These are phyloP conservation scores for Drosophila bipectinata DNA, from an alignment of 1,140 invertebrate species.

Conservation along the genomic window DNA sequence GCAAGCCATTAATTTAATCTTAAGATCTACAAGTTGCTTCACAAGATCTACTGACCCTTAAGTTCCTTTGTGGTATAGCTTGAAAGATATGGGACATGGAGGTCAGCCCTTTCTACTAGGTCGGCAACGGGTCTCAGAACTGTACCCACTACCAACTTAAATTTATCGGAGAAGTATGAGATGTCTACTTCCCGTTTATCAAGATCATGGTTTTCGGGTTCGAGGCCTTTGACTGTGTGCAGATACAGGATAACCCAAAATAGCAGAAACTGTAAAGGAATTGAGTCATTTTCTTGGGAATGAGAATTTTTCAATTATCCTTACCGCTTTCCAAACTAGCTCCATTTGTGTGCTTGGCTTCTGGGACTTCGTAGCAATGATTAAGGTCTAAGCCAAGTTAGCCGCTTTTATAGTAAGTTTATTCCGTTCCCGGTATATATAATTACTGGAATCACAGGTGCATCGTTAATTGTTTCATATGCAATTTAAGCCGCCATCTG, in stretches of 20 bases:
- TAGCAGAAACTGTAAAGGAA: background rate
- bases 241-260: background rate
- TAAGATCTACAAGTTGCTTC: background rate
- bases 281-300: background rate
- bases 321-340: constrained; percentile 11
- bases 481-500: background rate
- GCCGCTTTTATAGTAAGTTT: constrained; percentile 16
- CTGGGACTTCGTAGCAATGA: constrained; percentile 1
- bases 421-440: background rate
- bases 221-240: background rate
- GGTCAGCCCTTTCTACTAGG: background rate
- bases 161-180: background rate
- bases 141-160: background rate
- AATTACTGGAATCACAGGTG: constrained; percentile 9
- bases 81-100: constrained; percentile 1
- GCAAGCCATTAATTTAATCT: too few relatives aligned
- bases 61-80: background rate
- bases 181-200: background rate
- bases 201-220: constrained; percentile 1
- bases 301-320: background rate
- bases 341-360: constrained; percentile 1
- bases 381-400: background rate
- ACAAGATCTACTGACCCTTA: background rate
- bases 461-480: background rate
- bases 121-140: constrained; percentile 9